Evolutionary conservation across 2,888 invertebrate genomes (phyloP), one percentile per base, ranked within the genome.

Genomic region (Tridacna gigas): DNA sequence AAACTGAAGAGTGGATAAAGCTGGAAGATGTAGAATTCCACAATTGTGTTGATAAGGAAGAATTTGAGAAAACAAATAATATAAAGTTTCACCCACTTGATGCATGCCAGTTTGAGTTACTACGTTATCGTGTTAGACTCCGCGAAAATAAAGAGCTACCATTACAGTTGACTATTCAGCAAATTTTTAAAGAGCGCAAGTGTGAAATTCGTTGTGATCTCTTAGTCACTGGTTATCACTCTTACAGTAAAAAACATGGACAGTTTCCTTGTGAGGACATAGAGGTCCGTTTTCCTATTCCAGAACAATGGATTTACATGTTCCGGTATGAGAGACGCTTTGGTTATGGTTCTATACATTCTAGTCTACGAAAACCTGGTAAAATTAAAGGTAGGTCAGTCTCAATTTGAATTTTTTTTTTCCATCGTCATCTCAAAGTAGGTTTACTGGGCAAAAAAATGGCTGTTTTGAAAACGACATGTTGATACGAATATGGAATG

Each of bases 281-380:
- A 48, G 97, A 97, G 95, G 97, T 99, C 79, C 89, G 95, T 18
- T 95, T 99, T 95, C 99, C 99, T 20, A 98, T 99, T 92, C 99
- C 99, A 26, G 99, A 99, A 95, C 98, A 98, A 94, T 99, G 99
- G 99, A 99, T 99, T 93, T 99, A 99, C 95, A 96, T 99, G 93
- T 99, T 99, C 96, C 96, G 99, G 85, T 98, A 99, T 67, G 99
- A 99, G 90, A 99, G 99, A 94, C 98, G 99, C 95, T 99, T 99
- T 95, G 96, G 98, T 93, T 98, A 98, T 95, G 99, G 99, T 22
- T 98, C 98, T n/a, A 97, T 99, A 47, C 98, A 99, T 95, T 98
- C 98, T 0, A 97, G 98, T 25, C 94, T 95, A n/a, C 91, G 96
- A 75, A 95, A 95, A 89, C 95, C 96, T 5, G 96, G 96, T 25